Conservation (phyloP, 2,113 vertebrate genomes). For the Xyrauchen texanus region DNA sequence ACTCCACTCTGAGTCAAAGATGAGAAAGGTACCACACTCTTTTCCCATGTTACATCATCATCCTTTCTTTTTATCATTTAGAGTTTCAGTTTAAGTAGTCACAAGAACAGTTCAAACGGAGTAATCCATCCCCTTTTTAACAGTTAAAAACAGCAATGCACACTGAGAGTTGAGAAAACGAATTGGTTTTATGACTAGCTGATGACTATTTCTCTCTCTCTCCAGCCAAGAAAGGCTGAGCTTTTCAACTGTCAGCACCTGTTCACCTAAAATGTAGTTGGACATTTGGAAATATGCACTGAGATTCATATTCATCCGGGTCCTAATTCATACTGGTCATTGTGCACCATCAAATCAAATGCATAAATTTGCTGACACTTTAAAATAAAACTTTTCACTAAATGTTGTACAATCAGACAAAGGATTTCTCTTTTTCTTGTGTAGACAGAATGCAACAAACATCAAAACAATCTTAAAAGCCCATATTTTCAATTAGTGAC, state of each 20-base stretch:
- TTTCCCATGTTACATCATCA: slow-evolving; percentile 4
- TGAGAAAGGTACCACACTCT: neutral
- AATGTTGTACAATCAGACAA: neutral
- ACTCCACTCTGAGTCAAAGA: slow-evolving; percentile 1
- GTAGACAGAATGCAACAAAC: neutral
- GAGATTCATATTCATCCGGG: neutral
- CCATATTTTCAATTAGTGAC: neutral
- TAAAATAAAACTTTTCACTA: too few species aligned
- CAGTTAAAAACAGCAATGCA: neutral
- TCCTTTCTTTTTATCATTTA: neutral
- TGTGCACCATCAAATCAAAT: neutral
- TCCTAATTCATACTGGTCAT: neutral
- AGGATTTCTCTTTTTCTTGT: neutral
- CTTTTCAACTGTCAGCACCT: slow-evolving; percentile 20
- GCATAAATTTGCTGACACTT: too few species aligned
- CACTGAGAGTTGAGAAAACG: neutral
- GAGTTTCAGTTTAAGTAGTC: slow-evolving; percentile 8
- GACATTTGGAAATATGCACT: neutral
- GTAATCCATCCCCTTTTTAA: neutral
- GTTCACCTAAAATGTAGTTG: neutral
- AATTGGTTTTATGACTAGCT: neutral
- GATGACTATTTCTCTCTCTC: neutral
- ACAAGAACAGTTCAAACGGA: neutral
- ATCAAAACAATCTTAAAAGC: neutral
- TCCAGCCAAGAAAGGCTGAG: slow-evolving; percentile 10